Base-by-base conservation (phyloP, 1,140 invertebrate genomes). In the Anagrus nilaparvatae region DNA sequence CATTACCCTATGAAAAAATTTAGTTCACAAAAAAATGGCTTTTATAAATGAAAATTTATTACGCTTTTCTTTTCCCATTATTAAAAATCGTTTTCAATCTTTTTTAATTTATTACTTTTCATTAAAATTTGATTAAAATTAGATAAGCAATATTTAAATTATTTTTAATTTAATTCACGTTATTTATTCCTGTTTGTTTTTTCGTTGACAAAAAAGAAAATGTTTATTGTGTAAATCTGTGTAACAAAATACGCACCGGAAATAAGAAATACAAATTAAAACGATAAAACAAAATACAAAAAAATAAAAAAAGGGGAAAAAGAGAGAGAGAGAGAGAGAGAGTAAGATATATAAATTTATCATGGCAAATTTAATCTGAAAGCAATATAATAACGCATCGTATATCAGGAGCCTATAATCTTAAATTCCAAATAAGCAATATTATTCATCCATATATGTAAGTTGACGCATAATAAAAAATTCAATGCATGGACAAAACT, bases 361-460 rank as follows among this genome's bases (percentile, higher is more conserved):
- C n/a, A n/a, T n/a, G n/a, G n/a, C n/a, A n/a, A n/a, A n/a, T n/a
- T n/a, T n/a, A n/a, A n/a, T n/a, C n/a, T 23, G 10, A 13, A 25
- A 43, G 49, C 42, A 47, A 40, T 51, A 30, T 36, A 45, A 33
- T 43, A 46, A 45, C 47, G 49, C 51, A 44, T 45, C 51, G 49
- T 37, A n/a, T 24, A n/a, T 25, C 16, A 17, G 14, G 13, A 2
- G 31, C 40, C 36, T 24, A 41, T 20, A 36, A 43, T 36, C 38
- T 37, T 3, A n/a, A 20, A 37, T 38, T 40, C 40, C 47, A 28
- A 43, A 33, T 35, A 28, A 50, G 50, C 50, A 60, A 67, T 61
- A 63, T 65, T 63, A 56, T 61, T 60, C 59, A 67, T 65, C n/a
- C n/a, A 63, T 62, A 54, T 47, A 23, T 52, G 44, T 47, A 37